These are phyloP conservation scores for Lagopus leucura DNA, from an alignment of 2,113 vertebrate genomes.

Conservation along the genomic window DNA sequence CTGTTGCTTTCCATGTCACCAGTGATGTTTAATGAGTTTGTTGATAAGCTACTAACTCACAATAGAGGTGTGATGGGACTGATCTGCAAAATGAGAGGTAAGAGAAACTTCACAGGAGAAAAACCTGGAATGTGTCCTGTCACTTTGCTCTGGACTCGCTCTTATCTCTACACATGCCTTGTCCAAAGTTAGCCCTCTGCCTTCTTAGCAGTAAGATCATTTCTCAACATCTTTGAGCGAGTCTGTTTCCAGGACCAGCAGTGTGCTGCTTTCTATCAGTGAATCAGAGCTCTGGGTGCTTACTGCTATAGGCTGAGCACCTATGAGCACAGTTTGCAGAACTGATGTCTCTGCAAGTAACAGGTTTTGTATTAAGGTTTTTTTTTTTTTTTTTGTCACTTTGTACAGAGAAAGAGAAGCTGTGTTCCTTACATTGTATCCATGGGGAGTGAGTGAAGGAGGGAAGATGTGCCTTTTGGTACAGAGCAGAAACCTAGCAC, in stretches of 20 bases:
- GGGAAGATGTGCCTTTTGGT: background rate
- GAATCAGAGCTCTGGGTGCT: background rate
- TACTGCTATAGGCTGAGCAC: background rate
- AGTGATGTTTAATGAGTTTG: background rate
- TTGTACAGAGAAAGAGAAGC: background rate
- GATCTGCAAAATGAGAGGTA: background rate
- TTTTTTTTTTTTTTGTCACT: background rate
- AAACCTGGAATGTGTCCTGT: background rate
- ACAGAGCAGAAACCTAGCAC: background rate
- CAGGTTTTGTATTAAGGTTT: background rate
- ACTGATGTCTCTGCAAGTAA: background rate
- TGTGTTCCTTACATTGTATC: conserved; percentile 4
- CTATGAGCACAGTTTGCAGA: background rate
- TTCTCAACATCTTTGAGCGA: background rate
- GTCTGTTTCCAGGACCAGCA: background rate
- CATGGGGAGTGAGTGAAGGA: background rate
- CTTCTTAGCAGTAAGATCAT: background rate
- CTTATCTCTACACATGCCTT: background rate
- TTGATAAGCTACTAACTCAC: background rate
- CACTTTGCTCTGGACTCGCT: background rate
- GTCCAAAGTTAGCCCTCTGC: background rate
- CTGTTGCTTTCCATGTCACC: background rate
- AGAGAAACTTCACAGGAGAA: background rate
- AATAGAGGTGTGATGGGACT: background rate
- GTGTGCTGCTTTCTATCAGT: background rate